These are phyloP conservation scores for Siniperca knerii DNA, from an alignment of 2,113 vertebrate genomes.

Conservation along the genomic window DNA sequence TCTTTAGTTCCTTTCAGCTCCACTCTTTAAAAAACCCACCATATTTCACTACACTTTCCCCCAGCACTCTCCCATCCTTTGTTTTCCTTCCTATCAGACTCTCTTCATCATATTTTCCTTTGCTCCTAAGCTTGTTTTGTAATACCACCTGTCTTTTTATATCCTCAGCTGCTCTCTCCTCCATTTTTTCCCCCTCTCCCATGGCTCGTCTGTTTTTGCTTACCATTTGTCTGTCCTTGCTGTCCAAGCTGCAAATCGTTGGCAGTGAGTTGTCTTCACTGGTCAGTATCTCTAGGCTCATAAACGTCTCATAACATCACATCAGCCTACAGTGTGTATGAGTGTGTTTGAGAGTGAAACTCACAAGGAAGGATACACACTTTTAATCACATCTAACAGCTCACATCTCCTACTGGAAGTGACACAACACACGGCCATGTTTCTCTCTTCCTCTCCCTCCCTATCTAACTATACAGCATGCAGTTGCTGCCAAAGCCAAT, in stretches of 20 bases:
- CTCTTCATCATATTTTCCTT: conserved; percentile 59
- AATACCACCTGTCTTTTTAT: conserved; percentile 59
- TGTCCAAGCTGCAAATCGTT: conserved; percentile 47
- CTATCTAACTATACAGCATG: conserved; percentile 41
- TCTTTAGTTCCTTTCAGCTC: conserved; percentile 53
- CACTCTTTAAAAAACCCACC: conserved; percentile 33
- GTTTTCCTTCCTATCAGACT: conserved; percentile 30
- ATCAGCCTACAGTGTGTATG: conserved; percentile 34
- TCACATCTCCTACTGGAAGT: conserved; percentile 58
- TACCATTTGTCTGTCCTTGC: conserved; percentile 63
- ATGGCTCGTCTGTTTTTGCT: conserved; percentile 63
- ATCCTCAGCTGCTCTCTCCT: conserved; percentile 53
- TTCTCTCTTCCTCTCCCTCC: neutral
- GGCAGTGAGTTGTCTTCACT: conserved; percentile 55
- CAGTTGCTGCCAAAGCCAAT: conserved; percentile 81
- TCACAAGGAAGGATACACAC: conserved; percentile 38
- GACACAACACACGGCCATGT: conserved; percentile 63
- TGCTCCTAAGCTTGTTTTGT: conserved; percentile 36
- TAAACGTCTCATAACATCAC: conserved; percentile 51
- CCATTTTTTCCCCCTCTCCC: conserved; percentile 27
- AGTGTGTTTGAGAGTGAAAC: conserved; percentile 37
- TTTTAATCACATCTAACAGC: conserved; percentile 73
- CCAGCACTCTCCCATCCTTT: conserved; percentile 31
- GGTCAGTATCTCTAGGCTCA: conserved; percentile 63
- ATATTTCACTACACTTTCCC: conserved; percentile 55